Evolutionary conservation across 35 echinoderm and acorn worm species (phyloP).

Genomic region (Hemicentrotus pulcherrimus): DNA sequence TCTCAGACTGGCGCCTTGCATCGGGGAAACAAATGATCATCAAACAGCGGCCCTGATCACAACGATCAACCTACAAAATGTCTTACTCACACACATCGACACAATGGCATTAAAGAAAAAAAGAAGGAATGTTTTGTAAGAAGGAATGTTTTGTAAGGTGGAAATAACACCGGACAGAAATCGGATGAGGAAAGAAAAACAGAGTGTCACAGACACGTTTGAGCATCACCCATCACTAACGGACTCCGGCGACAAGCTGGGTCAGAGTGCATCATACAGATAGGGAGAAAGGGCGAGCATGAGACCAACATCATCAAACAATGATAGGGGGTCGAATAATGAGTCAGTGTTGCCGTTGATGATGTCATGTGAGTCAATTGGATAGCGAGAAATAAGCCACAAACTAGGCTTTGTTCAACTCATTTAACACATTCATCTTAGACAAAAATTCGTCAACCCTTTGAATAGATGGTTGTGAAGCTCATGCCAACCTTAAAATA

Average conservation of each 20-base stretch:
- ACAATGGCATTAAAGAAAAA: background rate
- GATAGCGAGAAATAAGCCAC: background rate
- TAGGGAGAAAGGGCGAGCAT: background rate
- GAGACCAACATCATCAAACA: background rate
- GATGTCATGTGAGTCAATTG: background rate
- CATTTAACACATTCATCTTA: background rate
- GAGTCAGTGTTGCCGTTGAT: background rate
- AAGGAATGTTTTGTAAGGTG: background rate
- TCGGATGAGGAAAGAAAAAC: conserved; percentile 25
- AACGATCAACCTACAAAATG: background rate
- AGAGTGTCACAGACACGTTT: background rate
- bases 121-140: background rate
- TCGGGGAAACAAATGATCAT: conserved; percentile 36
- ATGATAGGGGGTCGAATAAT: background rate
- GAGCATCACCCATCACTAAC: background rate
- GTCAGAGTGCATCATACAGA: background rate
- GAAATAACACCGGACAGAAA: conserved; percentile 15
- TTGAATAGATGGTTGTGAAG: background rate
- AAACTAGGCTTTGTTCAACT: background rate
- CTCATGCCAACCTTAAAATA: background rate
- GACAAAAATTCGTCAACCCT: background rate
- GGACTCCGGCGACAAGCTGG: background rate
- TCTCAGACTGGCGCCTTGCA: background rate
- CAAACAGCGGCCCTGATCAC: conserved; percentile 10
- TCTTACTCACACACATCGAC: conserved; percentile 35